Base-by-base conservation (phyloP, 2,113 vertebrate genomes). In the Lophius piscatorius region DNA sequence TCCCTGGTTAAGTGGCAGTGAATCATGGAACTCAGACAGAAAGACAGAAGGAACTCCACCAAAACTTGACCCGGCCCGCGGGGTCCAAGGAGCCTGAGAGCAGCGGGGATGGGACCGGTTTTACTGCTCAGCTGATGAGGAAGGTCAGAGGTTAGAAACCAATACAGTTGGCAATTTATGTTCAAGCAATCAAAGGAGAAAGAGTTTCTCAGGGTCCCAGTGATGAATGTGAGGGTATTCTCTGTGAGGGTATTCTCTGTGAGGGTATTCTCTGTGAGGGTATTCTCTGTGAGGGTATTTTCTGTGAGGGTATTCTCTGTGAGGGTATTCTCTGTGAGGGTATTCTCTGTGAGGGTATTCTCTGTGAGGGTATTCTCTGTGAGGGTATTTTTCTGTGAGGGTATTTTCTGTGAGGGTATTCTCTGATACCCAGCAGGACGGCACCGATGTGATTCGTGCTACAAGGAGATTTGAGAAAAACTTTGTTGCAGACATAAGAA, bases 21-120 rank as follows among this genome's bases (percentile, higher is more conserved):
- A 64, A 83, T 87, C 81, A 78, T 79, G 62, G 36, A 60, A 80
- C 80, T 63, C 74, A 78, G 80, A 81, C 83, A 80, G 60, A 78
- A 45, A 78, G 70, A 72, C 70, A 69, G 66, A 40, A 51, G 58
- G 84, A 78, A 83, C 68, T 78, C 64, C 61, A 81, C 63, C 71
- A 76, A 64, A 75, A 52, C 48, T 70, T 82, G 81, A 87, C 85
- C 81, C 63, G 71, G 75, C 82, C 75, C 85, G 56, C 77, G 61
- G 48, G 79, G 83, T 81, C 77, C 73, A 80, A 65, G 83, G 84
- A 87, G 82, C 84, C 78, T 81, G 76, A 85, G 82, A 86, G 76
- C 74, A 76, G 61, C 63, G 63, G 65, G 57, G 71, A 81, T 60
- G 68, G 68, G 69, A 48, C 58, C 51, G 13, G 49, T 60, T 65